Conservation (phyloP, 2,888 invertebrate species). For the Tetanocera ferruginea region DNA sequence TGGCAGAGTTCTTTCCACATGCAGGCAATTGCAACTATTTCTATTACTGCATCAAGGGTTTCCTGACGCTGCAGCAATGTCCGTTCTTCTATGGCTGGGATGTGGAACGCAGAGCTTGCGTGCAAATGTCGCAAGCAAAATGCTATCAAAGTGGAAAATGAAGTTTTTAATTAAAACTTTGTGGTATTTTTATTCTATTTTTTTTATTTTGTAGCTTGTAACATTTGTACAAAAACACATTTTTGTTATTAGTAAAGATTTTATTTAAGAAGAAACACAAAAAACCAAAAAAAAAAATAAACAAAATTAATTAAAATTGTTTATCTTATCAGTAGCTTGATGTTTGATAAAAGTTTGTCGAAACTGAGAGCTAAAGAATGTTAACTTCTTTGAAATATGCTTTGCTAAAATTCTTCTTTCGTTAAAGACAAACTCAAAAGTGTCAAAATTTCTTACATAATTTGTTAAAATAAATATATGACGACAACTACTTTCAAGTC, state of each 20-base stretch:
- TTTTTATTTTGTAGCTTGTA: background rate
- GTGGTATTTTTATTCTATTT: background rate
- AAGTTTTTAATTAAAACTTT: background rate
- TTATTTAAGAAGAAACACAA: background rate
- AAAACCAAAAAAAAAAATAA: background rate
- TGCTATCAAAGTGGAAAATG: conserved; percentile 49
- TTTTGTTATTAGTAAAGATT: too few relatives aligned
- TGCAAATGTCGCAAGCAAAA: conserved; percentile 61
- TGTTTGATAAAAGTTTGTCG: background rate
- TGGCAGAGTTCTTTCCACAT: conserved; percentile 65
- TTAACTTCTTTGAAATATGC: too few relatives aligned
- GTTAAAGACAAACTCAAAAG: too few relatives aligned
- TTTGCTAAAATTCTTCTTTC: too few relatives aligned
- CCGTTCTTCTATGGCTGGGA: conserved; percentile 68
- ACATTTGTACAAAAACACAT: too few relatives aligned
- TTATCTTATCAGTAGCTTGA: background rate
- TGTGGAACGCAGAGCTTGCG: conserved; percentile 61
- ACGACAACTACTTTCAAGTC: too few relatives aligned
- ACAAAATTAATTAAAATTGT: background rate
- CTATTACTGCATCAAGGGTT: conserved; percentile 66
- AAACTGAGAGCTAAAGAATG: too few relatives aligned
- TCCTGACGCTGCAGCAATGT: conserved; percentile 66
- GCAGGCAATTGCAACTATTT: conserved; percentile 66
- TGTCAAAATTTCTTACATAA: too few relatives aligned
- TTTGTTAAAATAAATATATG: too few relatives aligned